phyloP scores from a whole-genome alignment of 2,888 invertebrate species.

The Stenodema calcarata region DNA sequence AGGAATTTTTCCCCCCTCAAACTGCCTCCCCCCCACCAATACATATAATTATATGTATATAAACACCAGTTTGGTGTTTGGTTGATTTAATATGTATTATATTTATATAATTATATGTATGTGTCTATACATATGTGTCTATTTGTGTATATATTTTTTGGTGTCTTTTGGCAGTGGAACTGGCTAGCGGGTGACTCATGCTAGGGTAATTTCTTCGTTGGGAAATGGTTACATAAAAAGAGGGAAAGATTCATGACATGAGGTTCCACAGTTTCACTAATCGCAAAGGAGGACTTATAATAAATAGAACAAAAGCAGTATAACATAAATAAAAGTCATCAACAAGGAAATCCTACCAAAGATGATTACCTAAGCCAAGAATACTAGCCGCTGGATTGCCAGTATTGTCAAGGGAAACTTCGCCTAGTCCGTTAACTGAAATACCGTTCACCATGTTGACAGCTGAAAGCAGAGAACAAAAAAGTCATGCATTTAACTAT shows the following conservation, averaged over 20 bases:
- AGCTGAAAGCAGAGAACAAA: conserved; percentile 62
- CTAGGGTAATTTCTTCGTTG: no score
- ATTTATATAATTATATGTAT: no score
- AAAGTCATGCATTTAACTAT: not conserved
- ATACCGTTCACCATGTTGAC: conserved; percentile 79
- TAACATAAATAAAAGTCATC: not conserved
- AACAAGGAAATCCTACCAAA: conserved; percentile 10
- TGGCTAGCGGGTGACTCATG: no score
- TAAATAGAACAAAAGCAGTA: not conserved
- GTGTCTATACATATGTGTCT: no score
- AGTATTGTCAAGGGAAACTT: conserved; percentile 74
- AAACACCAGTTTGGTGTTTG: no score
- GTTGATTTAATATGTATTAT: no score
- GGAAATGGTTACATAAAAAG: not conserved
- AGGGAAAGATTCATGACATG: not conserved
- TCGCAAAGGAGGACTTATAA: not conserved
- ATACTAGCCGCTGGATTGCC: conserved; percentile 62
- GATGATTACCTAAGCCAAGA: conserved; percentile 61
- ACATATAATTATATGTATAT: no score
- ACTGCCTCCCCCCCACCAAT: no score
- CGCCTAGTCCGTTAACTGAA: conserved; percentile 76
- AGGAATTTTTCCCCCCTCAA: no score
- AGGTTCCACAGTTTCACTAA: not conserved
- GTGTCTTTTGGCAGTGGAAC: no score
- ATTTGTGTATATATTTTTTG: no score